Evolutionary conservation across 2,113 vertebrate genomes (phyloP), one percentile per base, ranked within the genome.

Genomic region (Triplophysa rosa): DNA sequence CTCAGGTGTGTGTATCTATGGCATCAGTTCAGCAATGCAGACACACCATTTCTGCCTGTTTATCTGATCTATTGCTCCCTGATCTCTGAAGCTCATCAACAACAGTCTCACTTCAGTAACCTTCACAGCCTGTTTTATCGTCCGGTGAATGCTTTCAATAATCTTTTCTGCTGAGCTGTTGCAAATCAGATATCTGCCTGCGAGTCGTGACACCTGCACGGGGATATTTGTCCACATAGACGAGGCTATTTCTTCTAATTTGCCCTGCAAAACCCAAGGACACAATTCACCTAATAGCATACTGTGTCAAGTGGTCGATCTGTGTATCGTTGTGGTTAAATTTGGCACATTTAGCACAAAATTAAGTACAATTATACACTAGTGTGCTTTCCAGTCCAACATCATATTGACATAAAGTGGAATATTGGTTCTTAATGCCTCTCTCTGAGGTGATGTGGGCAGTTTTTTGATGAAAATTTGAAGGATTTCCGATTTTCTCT

Each of bases 71-170:
- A 45, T 52, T 59, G 52, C 76, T 10, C 37, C n/a, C 72, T 29
- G 10, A 8, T 47, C 26, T 63, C 79, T 37, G 40, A 16, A 49
- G 42, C 65, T 72, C 68, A 67, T 78, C 33, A 72, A 13, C 37
- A 63, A 40, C 66, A 65, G 56, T 70, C 63, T 21, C 64, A 76
- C 49, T 61, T 49, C 54, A 63, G 42, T 67, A 40, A 14, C 37
- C 33, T 49, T 62, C 8, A 74, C 40, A 47, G 54, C 26, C 63
- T 19, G 14, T 24, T 47, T 58, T 76, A 45, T 61, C 68, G 49
- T 76, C 71, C 40, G 71, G 67, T 80, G 71, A 80, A 77, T 71
- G 66, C 66, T 72, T 59, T 64, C 56, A 69, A 70, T 79, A 69
- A 69, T 69, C 45, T 6, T 4, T 80, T 80, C 23, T 76, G 71